Evolutionary conservation across 2,113 vertebrate genomes (phyloP).

Genomic region (Forbesichthys agassizii): DNA sequence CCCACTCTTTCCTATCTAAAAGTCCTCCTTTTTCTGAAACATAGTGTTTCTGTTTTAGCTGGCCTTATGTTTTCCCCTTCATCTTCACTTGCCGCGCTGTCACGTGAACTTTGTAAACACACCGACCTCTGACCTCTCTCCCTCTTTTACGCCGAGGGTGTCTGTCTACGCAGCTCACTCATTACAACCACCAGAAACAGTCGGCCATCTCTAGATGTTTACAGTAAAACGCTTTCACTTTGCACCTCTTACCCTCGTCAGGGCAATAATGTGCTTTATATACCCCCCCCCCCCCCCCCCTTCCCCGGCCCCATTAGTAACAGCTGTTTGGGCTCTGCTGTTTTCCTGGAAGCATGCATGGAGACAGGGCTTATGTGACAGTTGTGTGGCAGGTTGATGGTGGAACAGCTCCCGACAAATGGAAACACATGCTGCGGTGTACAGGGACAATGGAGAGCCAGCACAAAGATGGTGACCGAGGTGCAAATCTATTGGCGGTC

Average conservation of each 20-base stretch:
- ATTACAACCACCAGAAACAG: neutral
- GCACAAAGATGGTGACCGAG: conserved; percentile 53
- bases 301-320: conserved; percentile 7
- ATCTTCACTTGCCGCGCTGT: conserved; percentile 3
- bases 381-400: conserved; percentile 23
- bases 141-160: neutral
- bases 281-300: neutral
- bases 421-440: conserved; percentile 61
- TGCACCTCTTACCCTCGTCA: neutral
- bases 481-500: conserved; percentile 52
- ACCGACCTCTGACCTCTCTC: neutral
- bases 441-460: conserved; percentile 53
- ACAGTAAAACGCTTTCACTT: conserved; percentile 21
- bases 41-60: neutral
- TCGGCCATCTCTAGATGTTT: conserved; percentile 5
- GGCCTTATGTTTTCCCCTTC: conserved; percentile 18
- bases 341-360: conserved; percentile 38
- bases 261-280: neutral
- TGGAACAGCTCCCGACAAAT: conserved; percentile 54
- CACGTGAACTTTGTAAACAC: neutral
- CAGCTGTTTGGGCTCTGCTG: neutral
- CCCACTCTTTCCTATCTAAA: conserved; percentile 1
- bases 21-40: conserved; percentile 8
- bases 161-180: neutral
- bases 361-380: conserved; percentile 38